phyloP scores from a whole-genome alignment of 2,888 invertebrate species.

The Augochlorella aurata region DNA sequence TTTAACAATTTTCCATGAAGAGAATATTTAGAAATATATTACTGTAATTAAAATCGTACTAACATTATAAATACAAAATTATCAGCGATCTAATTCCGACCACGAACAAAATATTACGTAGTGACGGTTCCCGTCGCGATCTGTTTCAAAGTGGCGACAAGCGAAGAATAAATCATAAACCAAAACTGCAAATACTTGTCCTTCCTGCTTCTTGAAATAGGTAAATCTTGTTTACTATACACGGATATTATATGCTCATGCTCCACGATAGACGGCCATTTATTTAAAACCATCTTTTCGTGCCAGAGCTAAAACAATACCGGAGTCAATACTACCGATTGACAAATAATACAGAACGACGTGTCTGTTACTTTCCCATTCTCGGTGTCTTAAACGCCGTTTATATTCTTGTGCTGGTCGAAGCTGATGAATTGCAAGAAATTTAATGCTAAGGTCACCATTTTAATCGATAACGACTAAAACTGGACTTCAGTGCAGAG shows the following conservation, averaged over 20 bases:
- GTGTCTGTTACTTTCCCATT: neutral
- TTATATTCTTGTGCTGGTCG: neutral
- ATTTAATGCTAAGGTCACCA: slow-evolving; percentile 1
- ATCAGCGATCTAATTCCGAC: neutral
- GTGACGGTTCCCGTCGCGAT: neutral
- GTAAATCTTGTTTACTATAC: neutral
- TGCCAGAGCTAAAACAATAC: neutral
- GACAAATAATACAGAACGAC: slow-evolving; percentile 35
- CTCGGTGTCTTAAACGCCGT: slow-evolving; percentile 31
- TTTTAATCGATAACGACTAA: slow-evolving; percentile 18
- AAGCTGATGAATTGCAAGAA: neutral
- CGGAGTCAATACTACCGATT: neutral
- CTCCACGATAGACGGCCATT: neutral
- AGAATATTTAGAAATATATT: too few species aligned
- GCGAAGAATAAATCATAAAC: neutral
- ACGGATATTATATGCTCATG: neutral
- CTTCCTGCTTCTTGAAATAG: neutral
- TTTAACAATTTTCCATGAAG: too few species aligned
- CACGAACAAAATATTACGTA: too few species aligned
- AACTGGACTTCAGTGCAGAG: too few species aligned
- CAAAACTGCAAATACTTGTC: neutral
- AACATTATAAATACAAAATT: neutral
- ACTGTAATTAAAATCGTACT: too few species aligned
- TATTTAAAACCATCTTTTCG: neutral
- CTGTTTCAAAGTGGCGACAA: neutral